phyloP scores from a whole-genome alignment of 2,797 vertebrate species.

The Microctenopoma steveboyesi region DNA sequence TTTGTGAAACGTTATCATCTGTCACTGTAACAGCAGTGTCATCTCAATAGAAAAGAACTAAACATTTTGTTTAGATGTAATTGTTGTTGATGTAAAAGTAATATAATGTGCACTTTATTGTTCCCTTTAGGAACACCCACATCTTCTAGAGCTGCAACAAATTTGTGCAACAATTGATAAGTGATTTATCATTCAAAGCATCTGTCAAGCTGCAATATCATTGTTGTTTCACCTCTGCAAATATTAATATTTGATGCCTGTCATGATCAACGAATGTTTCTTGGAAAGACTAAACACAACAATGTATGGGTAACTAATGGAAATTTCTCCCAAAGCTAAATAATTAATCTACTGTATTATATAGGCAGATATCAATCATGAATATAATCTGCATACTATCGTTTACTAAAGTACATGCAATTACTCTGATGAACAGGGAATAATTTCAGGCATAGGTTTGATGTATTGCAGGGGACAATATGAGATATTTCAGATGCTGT shows the following conservation, averaged over 20 bases:
- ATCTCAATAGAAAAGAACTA: too few species aligned
- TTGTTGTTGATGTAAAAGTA: background rate
- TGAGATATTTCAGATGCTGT: conserved; percentile 10
- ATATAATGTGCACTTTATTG: background rate
- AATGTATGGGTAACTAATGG: background rate
- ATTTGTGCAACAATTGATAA: background rate
- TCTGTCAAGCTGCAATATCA: background rate
- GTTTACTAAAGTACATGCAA: background rate
- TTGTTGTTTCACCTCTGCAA: background rate
- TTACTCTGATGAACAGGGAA: background rate
- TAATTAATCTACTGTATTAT: background rate
- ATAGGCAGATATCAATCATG: background rate
- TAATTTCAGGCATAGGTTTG: conserved; percentile 8
- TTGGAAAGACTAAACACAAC: background rate
- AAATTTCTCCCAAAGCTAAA: background rate
- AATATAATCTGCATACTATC: conserved; percentile 7
- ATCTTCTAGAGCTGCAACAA: background rate
- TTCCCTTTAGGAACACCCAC: background rate
- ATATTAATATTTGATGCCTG: background rate
- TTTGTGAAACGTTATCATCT: background rate
- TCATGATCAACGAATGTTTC: background rate
- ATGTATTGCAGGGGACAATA: conserved; percentile 21
- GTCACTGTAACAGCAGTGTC: too few species aligned
- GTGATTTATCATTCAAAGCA: background rate
- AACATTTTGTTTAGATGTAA: too few species aligned